Conservation (phyloP, 2,113 vertebrate genomes). For the Edolisoma coerulescens region DNA sequence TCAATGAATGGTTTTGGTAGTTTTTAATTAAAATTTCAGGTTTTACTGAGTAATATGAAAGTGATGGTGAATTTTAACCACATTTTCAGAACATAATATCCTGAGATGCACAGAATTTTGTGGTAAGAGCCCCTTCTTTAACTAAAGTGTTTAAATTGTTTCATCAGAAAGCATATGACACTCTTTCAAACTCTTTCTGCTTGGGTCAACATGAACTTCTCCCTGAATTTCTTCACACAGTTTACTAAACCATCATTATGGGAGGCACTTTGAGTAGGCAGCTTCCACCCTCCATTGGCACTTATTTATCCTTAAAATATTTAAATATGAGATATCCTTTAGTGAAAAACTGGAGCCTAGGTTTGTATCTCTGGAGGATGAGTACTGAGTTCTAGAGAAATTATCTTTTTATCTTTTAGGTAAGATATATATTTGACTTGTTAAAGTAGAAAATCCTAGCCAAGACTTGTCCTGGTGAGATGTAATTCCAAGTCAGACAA, state of each 20-base stretch:
- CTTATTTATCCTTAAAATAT: background rate
- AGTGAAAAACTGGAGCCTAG: background rate
- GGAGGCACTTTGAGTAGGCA: background rate
- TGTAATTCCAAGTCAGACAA: background rate
- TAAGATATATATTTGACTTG: background rate
- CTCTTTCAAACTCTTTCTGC: background rate
- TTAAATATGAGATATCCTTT: background rate
- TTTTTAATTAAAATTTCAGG: background rate
- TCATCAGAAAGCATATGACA: background rate
- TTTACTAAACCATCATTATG: background rate
- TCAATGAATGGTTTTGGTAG: background rate
- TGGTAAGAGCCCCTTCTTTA: background rate
- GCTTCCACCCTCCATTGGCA: background rate
- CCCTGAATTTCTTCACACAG: background rate
- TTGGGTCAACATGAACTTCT: background rate
- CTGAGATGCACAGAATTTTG: background rate
- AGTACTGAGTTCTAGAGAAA: background rate
- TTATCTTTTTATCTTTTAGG: background rate
- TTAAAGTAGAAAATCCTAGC: background rate
- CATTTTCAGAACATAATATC: background rate
- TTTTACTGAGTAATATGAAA: background rate
- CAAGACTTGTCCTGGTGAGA: background rate
- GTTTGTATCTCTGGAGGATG: background rate
- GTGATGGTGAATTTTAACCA: background rate
- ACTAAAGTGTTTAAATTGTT: background rate